Conservation (phyloP, 2,888 invertebrate species). For the Tipula helvola region DNA sequence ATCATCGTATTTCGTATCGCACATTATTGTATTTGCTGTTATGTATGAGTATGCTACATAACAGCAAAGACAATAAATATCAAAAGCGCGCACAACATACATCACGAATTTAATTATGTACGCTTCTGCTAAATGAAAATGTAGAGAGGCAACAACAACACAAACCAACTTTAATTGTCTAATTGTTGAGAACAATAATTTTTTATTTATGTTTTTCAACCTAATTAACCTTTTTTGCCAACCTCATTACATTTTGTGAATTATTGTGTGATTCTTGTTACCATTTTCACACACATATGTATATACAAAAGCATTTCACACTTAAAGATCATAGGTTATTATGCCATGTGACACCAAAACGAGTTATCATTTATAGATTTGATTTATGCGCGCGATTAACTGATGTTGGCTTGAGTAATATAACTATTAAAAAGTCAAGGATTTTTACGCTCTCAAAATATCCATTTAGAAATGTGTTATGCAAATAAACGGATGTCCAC, state of each 20-base stretch:
- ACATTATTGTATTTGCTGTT: too few relatives aligned
- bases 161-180: neutral
- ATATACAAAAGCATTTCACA: neutral
- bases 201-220: neutral
- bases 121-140: neutral
- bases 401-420: too few relatives aligned
- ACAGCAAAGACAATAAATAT: too few relatives aligned
- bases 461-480: too few relatives aligned
- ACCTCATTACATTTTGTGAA: neutral
- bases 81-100: neutral
- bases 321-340: neutral
- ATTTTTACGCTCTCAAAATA: too few relatives aligned
- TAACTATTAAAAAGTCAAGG: too few relatives aligned
- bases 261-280: neutral
- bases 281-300: neutral
- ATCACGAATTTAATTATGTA: neutral
- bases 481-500: too few relatives aligned
- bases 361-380: too few relatives aligned
- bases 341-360: too few relatives aligned
- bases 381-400: too few relatives aligned
- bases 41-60: too few relatives aligned
- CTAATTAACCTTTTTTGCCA: neutral
- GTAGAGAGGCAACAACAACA: neutral
- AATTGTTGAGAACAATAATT: neutral
- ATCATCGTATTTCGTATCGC: too few relatives aligned